Conservation (phyloP, 2,797 vertebrate species). For the Oreonectes daqikongensis region DNA sequence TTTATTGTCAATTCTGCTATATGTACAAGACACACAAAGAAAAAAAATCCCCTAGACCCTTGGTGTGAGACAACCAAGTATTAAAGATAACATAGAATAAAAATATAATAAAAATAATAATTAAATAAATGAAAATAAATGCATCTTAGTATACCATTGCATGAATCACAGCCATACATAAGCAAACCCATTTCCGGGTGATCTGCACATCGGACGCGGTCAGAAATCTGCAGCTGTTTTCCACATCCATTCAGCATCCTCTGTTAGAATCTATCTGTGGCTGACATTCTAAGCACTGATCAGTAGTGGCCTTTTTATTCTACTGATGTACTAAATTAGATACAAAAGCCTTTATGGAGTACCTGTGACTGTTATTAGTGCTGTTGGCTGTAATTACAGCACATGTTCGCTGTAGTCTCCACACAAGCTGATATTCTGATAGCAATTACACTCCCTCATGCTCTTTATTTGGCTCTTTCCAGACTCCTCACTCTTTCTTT, state of each 20-base stretch:
- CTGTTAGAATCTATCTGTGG: neutral
- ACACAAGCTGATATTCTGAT: conserved; percentile 34
- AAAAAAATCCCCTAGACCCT: too few species aligned
- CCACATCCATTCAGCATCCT: too few species aligned
- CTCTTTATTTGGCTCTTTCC: conserved; percentile 34
- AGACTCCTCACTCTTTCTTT: conserved; percentile 28
- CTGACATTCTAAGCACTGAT: conserved; percentile 4
- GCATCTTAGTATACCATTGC: too few species aligned
- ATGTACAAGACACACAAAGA: too few species aligned
- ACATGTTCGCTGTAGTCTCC: conserved; percentile 42
- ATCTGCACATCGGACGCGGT: neutral
- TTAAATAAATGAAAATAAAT: too few species aligned
- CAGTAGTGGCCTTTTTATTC: conserved; percentile 49
- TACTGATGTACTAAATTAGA: conserved; percentile 66
- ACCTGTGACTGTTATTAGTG: conserved; percentile 64
- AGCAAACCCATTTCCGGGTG: too few species aligned
- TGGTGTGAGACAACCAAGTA: too few species aligned
- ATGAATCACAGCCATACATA: too few species aligned
- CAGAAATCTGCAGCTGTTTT: neutral
- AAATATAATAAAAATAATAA: too few species aligned
- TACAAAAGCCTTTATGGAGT: conserved; percentile 62
- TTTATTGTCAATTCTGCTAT: too few species aligned
- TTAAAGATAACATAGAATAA: too few species aligned
- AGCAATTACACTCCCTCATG: conserved; percentile 54
- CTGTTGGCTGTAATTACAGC: conserved; percentile 61